Percentiles rank a stretch among this genome's conserved stretches.
phyloP scores from a whole-genome alignment of 2,797 vertebrate genomes.

The Sparidentex hasta region DNA sequence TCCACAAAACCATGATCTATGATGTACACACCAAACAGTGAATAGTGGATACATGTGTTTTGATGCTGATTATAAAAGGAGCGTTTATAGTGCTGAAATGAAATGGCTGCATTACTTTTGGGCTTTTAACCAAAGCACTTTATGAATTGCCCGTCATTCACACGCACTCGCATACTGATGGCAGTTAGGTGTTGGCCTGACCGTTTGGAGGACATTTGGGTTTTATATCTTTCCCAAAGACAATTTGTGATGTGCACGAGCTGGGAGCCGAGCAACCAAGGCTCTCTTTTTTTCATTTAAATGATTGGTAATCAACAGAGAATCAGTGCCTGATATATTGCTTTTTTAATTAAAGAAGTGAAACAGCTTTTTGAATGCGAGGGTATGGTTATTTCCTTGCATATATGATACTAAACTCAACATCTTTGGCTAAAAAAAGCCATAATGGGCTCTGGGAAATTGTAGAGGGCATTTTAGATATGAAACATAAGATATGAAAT shows the following conservation, averaged over 20 bases:
- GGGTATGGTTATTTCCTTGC: too few relatives aligned
- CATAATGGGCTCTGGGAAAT: too few relatives aligned
- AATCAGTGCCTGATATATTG: neutral
- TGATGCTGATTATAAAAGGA: slow-evolving; percentile 11
- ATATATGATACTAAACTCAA: too few relatives aligned
- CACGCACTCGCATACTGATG: neutral
- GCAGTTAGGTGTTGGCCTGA: neutral
- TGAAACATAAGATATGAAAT: too few relatives aligned
- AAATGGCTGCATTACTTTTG: neutral
- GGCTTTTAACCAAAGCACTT: neutral
- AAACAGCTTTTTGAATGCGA: neutral
- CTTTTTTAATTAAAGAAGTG: neutral
- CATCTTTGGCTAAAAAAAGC: too few relatives aligned
- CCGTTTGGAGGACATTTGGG: neutral
- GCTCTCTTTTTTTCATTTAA: neutral
- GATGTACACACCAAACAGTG: neutral
- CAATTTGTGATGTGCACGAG: neutral
- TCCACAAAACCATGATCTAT: neutral
- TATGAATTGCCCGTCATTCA: neutral
- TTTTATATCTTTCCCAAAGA: neutral
- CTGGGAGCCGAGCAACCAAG: neutral
- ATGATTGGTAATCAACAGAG: neutral
- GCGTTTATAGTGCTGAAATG: neutral
- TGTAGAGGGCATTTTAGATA: too few relatives aligned
- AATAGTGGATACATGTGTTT: slow-evolving; percentile 3